Percentiles rank a stretch among this genome's conserved stretches.
Conservation (phyloP, 2,797 vertebrate genomes). For the Falco naumanni region DNA sequence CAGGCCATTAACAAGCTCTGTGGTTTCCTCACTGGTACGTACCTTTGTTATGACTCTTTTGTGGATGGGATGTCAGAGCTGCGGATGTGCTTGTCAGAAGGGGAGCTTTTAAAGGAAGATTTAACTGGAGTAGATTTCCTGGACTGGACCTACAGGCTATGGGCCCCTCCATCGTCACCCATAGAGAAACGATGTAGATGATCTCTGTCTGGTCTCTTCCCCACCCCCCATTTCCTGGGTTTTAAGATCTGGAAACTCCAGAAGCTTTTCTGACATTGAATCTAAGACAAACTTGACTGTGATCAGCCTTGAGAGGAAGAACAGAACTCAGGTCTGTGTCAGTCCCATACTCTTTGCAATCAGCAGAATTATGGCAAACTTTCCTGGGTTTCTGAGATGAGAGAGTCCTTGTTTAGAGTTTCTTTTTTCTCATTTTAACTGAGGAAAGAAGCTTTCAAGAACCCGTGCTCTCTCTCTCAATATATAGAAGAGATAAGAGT, state of each 20-base stretch:
- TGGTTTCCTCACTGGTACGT: background rate
- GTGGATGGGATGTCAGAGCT: background rate
- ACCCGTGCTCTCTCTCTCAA: background rate
- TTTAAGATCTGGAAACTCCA: background rate
- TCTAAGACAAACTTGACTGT: background rate
- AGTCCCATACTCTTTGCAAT: background rate
- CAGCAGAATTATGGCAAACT: background rate
- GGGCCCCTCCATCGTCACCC: background rate
- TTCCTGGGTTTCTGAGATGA: background rate
- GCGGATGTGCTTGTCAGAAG: background rate
- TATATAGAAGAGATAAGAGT: constrained; percentile 37
- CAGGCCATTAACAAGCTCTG: background rate
- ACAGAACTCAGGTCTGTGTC: background rate
- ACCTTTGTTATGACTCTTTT: background rate
- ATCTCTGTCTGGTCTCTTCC: background rate
- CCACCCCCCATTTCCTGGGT: accelerated
- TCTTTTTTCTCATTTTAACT: background rate
- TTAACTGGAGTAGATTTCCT: background rate
- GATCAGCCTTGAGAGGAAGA: background rate
- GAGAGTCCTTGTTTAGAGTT: background rate
- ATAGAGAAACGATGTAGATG: background rate
- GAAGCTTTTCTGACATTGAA: background rate
- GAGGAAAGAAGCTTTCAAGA: background rate
- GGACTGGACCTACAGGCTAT: background rate
- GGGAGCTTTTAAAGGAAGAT: background rate